Percentiles rank a stretch among this genome's conserved stretches.
phyloP scores from a whole-genome alignment of 2,797 vertebrate species.

The Rachycentron canadum region DNA sequence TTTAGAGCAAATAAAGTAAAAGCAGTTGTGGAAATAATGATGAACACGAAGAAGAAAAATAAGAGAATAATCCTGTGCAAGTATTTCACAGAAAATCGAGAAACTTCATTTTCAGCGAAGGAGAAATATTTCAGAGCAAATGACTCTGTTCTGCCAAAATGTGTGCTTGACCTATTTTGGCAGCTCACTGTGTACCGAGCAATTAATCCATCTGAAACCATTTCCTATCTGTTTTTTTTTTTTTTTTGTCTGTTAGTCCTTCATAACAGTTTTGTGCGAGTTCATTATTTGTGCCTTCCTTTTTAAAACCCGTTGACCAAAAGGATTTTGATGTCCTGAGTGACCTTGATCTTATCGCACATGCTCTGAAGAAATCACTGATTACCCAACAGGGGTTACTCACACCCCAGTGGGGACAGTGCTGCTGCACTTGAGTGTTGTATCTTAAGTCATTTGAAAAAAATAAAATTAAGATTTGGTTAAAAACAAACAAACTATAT shows the following conservation, averaged over 20 bases:
- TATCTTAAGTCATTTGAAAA: not conserved
- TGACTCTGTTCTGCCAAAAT: conserved; percentile 51
- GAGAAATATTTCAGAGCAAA: conserved; percentile 36
- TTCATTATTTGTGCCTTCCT: not conserved
- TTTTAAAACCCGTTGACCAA: not conserved
- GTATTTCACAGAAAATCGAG: not conserved
- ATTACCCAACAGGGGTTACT: conserved; percentile 1
- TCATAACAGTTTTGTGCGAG: conserved; percentile 29
- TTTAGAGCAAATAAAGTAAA: not conserved
- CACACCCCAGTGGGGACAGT: not conserved
- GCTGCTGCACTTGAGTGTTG: not conserved
- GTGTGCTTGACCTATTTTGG: conserved; percentile 50
- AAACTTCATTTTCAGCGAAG: conserved; percentile 27
- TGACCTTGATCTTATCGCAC: not conserved
- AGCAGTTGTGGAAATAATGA: not conserved
- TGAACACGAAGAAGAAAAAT: not conserved
- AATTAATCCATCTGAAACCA: conserved; percentile 50
- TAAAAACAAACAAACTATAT: not conserved
- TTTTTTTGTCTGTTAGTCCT: conserved; percentile 14
- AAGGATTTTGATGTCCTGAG: not conserved
- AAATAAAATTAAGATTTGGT: not conserved
- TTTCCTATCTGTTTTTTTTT: conserved; percentile 6
- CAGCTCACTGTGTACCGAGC: conserved; percentile 38
- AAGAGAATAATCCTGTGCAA: conserved; percentile 8
- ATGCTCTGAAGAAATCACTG: not conserved